Conservation (phyloP, 2,888 invertebrate species). For the Limnephilus lunatus region DNA sequence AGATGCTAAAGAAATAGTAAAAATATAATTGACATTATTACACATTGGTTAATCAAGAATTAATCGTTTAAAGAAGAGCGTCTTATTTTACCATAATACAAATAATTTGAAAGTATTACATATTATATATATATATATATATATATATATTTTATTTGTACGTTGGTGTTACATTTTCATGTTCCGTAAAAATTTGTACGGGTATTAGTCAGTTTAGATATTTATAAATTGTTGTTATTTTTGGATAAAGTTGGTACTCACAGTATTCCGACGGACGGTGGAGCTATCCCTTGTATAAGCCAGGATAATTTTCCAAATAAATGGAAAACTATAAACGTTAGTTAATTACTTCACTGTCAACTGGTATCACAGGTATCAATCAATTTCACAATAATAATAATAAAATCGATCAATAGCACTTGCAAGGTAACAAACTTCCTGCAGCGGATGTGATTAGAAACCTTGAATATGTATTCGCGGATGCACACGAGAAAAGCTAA, state of each 20-base stretch:
- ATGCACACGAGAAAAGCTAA: not conserved
- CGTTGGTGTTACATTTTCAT: not conserved
- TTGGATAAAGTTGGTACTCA: slow-evolving; percentile 4
- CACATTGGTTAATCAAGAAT: not conserved
- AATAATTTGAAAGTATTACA: not conserved
- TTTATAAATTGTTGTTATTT: not conserved
- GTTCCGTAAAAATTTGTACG: not conserved
- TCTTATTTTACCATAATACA: not conserved
- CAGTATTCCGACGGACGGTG: slow-evolving; percentile 10
- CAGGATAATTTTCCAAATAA: slow-evolving; percentile 3
- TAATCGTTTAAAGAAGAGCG: not conserved
- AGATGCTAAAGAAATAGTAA: no score
- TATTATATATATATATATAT: no score
- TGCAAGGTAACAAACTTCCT: not conserved
- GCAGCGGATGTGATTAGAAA: slow-evolving; percentile 9
- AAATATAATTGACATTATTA: no score
- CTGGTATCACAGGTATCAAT: not conserved
- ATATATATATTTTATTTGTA: no score
- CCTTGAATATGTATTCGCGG: not conserved
- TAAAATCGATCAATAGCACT: not conserved
- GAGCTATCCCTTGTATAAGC: not conserved
- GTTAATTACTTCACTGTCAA: slow-evolving; percentile 1
- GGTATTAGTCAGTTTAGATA: not conserved
- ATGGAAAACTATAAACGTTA: slow-evolving; percentile 1
- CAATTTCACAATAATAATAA: not conserved